Percentiles rank a stretch among this genome's conserved stretches.
These are phyloP conservation scores for Eclectus roratus DNA, from an alignment of 2,113 vertebrate species.

Conservation along the genomic window DNA sequence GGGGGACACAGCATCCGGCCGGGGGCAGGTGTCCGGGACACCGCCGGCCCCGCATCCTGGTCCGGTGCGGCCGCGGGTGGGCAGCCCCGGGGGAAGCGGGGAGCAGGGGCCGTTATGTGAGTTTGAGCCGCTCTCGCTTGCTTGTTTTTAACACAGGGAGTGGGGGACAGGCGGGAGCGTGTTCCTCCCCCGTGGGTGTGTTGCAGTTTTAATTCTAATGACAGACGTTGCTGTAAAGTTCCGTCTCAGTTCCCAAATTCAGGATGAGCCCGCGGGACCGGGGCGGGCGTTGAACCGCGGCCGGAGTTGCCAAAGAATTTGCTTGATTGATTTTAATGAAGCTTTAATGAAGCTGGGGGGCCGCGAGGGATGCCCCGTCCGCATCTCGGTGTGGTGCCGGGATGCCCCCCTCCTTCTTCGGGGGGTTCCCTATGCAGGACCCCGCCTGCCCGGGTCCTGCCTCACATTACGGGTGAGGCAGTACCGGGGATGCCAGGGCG, in stretches of 20 bases:
- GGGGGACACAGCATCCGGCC: not conserved
- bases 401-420: not conserved
- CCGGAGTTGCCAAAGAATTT: not conserved
- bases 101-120: not conserved
- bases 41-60: not conserved
- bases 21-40: not conserved
- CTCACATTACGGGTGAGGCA: not conserved
- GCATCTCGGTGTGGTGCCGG: no score
- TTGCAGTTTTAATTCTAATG: slow-evolving; percentile 42
- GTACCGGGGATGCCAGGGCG: not conserved
- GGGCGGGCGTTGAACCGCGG: not conserved
- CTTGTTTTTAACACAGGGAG: not conserved
- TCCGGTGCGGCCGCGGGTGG: not conserved
- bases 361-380: not conserved
- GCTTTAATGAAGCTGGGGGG: not conserved
- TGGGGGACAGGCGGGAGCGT: not conserved
- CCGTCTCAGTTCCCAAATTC: slow-evolving; percentile 33
- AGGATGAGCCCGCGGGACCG: slow-evolving; percentile 31
- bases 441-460: no score
- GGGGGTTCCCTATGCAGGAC: no score
- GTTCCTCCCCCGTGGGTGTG: slow-evolving; percentile 12
- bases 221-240: slow-evolving; percentile 58
- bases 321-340: slow-evolving; percentile 10
- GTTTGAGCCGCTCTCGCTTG: not conserved
- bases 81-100: not conserved